These are phyloP conservation scores for Heteromormyrus szaboi DNA, from an alignment of 2,797 vertebrate genomes.

Conservation along the genomic window DNA sequence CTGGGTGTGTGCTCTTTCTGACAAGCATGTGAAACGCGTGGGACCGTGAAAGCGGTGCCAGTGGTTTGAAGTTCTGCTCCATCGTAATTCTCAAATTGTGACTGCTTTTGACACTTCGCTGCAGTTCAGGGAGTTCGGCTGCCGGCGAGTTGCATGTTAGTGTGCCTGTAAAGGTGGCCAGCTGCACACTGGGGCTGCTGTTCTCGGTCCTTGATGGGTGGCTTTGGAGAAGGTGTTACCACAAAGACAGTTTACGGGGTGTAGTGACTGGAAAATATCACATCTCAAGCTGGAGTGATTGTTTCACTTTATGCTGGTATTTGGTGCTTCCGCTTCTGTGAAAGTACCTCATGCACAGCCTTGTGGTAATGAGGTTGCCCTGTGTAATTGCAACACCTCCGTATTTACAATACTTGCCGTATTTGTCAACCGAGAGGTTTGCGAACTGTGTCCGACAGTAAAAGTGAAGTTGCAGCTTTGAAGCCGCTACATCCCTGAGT, in stretches of 20 bases:
- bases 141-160: neutral
- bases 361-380: neutral
- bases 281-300: neutral
- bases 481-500: neutral
- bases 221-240: neutral
- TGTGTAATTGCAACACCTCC: neutral
- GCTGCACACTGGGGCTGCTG: neutral
- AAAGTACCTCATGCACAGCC: neutral
- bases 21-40: conserved; percentile 44
- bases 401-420: neutral
- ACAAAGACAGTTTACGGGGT: neutral
- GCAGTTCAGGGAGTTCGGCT: conserved; percentile 26
- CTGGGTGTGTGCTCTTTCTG: neutral
- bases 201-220: neutral
- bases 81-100: conserved; percentile 61
- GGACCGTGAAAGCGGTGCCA: conserved; percentile 38
- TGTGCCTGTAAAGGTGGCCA: neutral
- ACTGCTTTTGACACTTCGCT: conserved; percentile 42
- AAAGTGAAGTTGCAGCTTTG: neutral
- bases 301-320: neutral
- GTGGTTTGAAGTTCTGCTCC: conserved; percentile 55
- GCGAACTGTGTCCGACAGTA: neutral
- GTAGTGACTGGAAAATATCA: neutral
- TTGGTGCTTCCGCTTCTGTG: neutral
- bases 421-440: neutral